phyloP scores from a whole-genome alignment of 2,113 vertebrate genomes.

The Oreotrochilus melanogaster region DNA sequence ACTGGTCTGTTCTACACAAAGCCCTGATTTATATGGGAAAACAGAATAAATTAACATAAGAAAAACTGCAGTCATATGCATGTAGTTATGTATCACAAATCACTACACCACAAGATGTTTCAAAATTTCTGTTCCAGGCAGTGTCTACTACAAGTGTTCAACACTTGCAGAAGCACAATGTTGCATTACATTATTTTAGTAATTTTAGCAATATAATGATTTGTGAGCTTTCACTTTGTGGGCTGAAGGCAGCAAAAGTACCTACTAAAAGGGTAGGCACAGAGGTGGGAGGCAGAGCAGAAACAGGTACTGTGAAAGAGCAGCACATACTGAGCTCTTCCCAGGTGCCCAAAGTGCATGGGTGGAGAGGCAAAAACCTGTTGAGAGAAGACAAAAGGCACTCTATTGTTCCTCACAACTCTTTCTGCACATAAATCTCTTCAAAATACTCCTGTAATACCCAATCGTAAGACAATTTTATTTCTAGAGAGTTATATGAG shows the following conservation, averaged over 20 bases:
- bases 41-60: background rate
- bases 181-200: background rate
- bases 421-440: background rate
- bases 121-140: background rate
- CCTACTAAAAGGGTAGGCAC: background rate
- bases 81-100: background rate
- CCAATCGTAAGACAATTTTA: background rate
- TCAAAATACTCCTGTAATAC: background rate
- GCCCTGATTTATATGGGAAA: background rate
- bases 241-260: background rate
- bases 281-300: background rate
- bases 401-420: background rate
- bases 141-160: background rate
- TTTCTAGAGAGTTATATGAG: background rate
- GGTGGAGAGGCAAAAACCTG: background rate
- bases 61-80: background rate
- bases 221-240: background rate
- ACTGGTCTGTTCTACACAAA: background rate
- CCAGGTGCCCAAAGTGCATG: accelerated
- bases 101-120: background rate
- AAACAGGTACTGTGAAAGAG: background rate
- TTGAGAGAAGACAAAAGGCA: background rate
- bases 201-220: background rate
- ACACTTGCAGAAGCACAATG: background rate
- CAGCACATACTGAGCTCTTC: background rate